phyloP scores from a whole-genome alignment of 2,888 invertebrate genomes.

The Caenorhabditis sp. region DNA sequence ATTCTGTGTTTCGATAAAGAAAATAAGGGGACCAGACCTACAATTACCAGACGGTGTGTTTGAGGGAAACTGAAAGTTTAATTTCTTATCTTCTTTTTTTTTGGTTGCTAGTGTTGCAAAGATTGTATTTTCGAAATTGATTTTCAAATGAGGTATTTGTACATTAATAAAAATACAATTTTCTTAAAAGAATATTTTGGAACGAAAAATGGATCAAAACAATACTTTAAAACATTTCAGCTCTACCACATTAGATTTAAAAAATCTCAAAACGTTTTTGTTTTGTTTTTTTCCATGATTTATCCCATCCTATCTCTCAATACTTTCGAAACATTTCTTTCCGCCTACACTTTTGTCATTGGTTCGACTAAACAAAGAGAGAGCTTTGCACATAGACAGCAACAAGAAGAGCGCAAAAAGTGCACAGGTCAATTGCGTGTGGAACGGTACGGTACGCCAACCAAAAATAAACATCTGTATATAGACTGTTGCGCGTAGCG shows the following conservation, averaged over 20 bases:
- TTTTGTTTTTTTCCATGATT: background rate
- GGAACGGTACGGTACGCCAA: background rate
- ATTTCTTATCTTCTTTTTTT: background rate
- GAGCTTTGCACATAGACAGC: background rate
- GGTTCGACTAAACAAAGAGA: background rate
- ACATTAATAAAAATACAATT: too few relatives aligned
- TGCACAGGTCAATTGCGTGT: background rate
- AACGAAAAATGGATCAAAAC: too few relatives aligned
- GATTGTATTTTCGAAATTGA: background rate
- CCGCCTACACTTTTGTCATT: background rate
- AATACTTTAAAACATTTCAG: too few relatives aligned
- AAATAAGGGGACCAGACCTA: background rate
- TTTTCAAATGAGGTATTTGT: background rate
- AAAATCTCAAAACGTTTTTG: background rate
- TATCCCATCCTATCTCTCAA: background rate
- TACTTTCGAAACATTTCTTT: background rate
- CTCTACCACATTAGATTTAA: too few relatives aligned
- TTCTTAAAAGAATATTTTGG: too few relatives aligned
- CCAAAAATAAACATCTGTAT: background rate
- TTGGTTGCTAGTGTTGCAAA: too few relatives aligned
- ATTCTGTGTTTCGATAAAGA: background rate
- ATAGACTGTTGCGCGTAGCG: background rate
- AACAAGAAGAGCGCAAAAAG: background rate
- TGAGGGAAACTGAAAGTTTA: background rate
- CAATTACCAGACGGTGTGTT: background rate